Evolutionary conservation across 2,113 vertebrate species (phyloP).

Genomic region (Leiothrix lutea): DNA sequence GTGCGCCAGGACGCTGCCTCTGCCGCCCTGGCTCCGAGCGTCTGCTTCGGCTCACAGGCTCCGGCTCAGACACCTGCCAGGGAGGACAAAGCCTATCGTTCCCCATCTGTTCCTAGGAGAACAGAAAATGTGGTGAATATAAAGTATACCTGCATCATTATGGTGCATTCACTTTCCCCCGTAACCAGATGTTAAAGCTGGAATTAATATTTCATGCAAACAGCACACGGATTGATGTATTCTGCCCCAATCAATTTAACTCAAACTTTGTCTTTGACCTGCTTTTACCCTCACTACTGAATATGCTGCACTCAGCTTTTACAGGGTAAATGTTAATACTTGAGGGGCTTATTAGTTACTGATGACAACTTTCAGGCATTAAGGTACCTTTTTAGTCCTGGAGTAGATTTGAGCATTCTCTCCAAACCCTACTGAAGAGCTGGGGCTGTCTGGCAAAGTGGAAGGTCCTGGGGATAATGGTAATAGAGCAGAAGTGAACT

Average conservation of each 20-base stretch:
- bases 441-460: background rate
- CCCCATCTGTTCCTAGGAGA: background rate
- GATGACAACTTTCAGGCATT: background rate
- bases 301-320: background rate
- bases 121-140: background rate
- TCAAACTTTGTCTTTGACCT: conserved; percentile 36
- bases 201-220: conserved; percentile 45
- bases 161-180: background rate
- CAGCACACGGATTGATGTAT: background rate
- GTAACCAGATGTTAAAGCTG: background rate
- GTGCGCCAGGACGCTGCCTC: background rate
- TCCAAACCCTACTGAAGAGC: background rate
- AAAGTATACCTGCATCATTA: background rate
- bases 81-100: background rate
- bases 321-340: background rate
- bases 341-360: background rate
- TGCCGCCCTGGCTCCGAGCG: accelerated
- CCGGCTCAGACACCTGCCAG: background rate
- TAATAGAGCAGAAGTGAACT: background rate
- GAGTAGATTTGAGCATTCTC: background rate
- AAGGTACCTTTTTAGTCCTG: background rate
- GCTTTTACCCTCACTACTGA: background rate
- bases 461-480: too few species aligned
- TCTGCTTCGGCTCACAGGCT: background rate
- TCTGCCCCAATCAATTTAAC: conserved; percentile 15